A percentile compares a stretch with the other conserved stretches of the same genome.
phyloP scores from a whole-genome alignment of 2,888 invertebrate species.

The Allacma fusca region DNA sequence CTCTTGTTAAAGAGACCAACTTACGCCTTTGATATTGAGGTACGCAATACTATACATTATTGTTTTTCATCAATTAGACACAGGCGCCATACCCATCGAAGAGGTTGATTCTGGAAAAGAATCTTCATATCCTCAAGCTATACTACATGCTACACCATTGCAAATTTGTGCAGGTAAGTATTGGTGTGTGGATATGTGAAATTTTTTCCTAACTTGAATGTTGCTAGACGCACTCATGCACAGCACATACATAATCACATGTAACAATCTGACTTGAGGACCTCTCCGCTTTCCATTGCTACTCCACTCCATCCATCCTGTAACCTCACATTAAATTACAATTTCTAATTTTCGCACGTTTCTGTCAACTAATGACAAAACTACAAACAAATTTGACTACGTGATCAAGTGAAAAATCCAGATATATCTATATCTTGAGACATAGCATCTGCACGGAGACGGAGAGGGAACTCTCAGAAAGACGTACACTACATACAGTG shows the following conservation, averaged over 20 bases:
- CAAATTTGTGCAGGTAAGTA: not conserved
- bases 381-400: constrained; percentile 12
- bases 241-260: not conserved
- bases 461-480: too few relatives aligned
- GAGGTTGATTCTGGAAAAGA: constrained; percentile 18
- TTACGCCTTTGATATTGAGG: constrained; percentile 32
- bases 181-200: too few relatives aligned
- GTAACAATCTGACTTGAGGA: constrained; percentile 1
- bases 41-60: constrained; percentile 23
- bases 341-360: constrained; percentile 33
- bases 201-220: too few relatives aligned
- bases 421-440: too few relatives aligned
- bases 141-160: not conserved
- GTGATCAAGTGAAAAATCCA: not conserved
- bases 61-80: constrained; percentile 27
- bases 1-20: constrained; percentile 18
- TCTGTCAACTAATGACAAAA: constrained; percentile 29
- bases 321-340: constrained; percentile 31
- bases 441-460: too few relatives aligned
- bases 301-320: not conserved
- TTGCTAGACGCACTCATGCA: too few relatives aligned
- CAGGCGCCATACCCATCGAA: constrained; percentile 30
- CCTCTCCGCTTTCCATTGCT: not conserved
- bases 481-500: not conserved
- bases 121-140: not conserved